These are phyloP conservation scores for Galeruca laticollis DNA, from an alignment of 2,888 invertebrate species.

Conservation along the genomic window DNA sequence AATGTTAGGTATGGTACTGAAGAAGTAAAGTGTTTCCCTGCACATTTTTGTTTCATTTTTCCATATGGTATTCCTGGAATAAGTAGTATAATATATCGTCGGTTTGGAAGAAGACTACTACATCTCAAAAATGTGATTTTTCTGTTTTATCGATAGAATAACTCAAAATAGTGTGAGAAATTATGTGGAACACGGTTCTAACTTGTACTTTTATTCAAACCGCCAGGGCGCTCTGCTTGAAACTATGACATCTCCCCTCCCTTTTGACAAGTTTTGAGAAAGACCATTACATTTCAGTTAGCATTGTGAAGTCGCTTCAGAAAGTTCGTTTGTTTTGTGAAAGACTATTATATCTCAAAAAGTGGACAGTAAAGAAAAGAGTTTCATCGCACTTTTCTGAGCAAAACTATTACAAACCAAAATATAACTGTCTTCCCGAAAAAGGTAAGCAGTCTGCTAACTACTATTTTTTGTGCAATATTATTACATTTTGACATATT, in stretches of 20 bases:
- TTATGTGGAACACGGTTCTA: conserved; percentile 1
- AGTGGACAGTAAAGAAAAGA: neutral
- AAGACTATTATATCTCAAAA: conserved; percentile 2
- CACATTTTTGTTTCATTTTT: no score
- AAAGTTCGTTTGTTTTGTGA: conserved; percentile 4
- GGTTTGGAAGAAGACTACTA: neutral
- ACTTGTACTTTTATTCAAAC: neutral
- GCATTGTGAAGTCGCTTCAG: neutral
- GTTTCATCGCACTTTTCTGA: conserved; percentile 5
- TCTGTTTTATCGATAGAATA: conserved; percentile 1
- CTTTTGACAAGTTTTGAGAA: no score
- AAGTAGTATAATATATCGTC: conserved; percentile 7
- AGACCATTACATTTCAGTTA: no score
- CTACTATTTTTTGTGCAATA: no score
- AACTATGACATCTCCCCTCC: neutral
- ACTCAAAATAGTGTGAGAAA: conserved; percentile 1
- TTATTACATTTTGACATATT: no score
- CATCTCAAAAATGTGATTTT: conserved; percentile 4
- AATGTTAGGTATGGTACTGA: no score
- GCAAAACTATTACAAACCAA: conserved; percentile 19
- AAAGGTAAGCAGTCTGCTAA: conserved; percentile 17
- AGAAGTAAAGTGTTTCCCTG: no score
- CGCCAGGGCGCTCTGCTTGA: conserved; percentile 2
- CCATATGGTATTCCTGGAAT: no score
- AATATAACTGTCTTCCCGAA: conserved; percentile 17